Percentiles rank a stretch among this genome's conserved stretches.
Conservation (phyloP, 1,140 invertebrate species). For the Grapholita molesta region DNA sequence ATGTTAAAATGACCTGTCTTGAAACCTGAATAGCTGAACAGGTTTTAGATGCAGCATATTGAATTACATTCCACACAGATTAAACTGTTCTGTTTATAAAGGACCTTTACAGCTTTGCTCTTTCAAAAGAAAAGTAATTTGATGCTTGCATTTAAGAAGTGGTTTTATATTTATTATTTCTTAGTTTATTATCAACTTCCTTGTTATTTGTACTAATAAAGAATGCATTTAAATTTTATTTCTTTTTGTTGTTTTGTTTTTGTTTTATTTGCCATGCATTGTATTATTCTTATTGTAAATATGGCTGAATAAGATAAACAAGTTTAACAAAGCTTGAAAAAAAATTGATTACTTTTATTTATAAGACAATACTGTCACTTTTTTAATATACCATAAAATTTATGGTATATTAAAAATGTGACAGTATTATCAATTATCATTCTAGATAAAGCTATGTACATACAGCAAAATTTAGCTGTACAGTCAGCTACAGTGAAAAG, state of each 20-base stretch:
- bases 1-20: not conserved
- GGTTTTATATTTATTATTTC: not conserved
- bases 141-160: not conserved
- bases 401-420: too few relatives aligned
- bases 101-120: constrained; percentile 3
- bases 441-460: too few relatives aligned
- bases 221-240: not conserved
- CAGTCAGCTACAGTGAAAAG: too few relatives aligned
- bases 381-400: too few relatives aligned
- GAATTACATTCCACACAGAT: constrained; percentile 11
- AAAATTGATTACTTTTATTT: too few relatives aligned
- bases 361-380: too few relatives aligned
- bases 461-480: too few relatives aligned
- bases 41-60: constrained; percentile 14
- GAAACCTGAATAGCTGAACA: constrained; percentile 7
- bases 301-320: not conserved
- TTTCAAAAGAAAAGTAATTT: constrained; percentile 14
- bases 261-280: not conserved
- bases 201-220: not conserved
- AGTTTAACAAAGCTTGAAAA: too few relatives aligned
- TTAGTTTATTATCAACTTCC: constrained; percentile 5
- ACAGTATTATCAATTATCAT: too few relatives aligned
- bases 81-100: constrained; percentile 8
- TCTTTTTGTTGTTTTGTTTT: not conserved
- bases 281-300: not conserved